phyloP scores from a whole-genome alignment of 2,113 vertebrate genomes.

The Cariama cristata region DNA sequence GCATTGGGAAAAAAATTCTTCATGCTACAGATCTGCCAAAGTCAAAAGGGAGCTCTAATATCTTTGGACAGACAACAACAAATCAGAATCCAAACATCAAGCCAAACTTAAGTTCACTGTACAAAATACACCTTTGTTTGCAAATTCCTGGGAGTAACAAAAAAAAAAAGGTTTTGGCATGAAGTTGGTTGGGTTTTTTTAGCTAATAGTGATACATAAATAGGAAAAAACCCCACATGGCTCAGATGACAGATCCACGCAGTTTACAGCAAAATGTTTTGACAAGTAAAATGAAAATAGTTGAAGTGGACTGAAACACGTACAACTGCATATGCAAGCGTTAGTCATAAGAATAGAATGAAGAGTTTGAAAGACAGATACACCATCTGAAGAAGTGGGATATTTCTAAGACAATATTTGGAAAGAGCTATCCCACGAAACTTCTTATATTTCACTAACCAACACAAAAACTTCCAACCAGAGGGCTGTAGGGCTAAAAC shows the following conservation, averaged over 20 bases:
- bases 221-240: background rate
- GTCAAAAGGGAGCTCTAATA: background rate
- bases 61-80: background rate
- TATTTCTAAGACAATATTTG: background rate
- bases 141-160: background rate
- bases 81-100: background rate
- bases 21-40: background rate
- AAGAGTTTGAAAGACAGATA: background rate
- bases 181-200: background rate
- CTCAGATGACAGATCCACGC: background rate
- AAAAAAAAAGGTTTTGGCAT: background rate
- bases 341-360: background rate
- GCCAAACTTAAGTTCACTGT: background rate
- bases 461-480: background rate
- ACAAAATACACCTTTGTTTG: background rate
- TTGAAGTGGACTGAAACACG: background rate
- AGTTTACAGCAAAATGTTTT: background rate
- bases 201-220: background rate
- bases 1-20: background rate
- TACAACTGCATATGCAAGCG: background rate
- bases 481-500: background rate
- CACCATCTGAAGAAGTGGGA: background rate
- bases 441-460: background rate
- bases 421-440: background rate
- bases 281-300: background rate